These are phyloP conservation scores for Oryzias javanicus DNA, from an alignment of 2,113 vertebrate genomes.

Conservation along the genomic window DNA sequence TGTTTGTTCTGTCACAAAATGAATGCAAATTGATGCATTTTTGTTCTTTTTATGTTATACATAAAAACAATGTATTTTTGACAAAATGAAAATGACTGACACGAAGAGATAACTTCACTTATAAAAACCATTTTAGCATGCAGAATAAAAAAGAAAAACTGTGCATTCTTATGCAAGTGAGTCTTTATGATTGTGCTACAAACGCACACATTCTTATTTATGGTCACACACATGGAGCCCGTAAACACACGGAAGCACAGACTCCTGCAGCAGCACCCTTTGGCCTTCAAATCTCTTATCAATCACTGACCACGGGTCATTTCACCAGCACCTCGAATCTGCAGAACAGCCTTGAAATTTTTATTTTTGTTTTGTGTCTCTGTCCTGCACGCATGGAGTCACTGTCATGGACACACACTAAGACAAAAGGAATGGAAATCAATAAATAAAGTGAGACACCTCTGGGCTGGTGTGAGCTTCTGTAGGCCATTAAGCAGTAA, in stretches of 20 bases:
- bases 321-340: constrained; percentile 35
- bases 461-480: constrained; percentile 52
- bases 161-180: background rate
- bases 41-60: too few species aligned
- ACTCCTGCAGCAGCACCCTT: constrained; percentile 38
- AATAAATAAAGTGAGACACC: constrained; percentile 66
- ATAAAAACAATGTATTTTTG: too few species aligned
- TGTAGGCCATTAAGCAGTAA: constrained; percentile 66
- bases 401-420: constrained; percentile 16
- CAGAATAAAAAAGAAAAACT: too few species aligned
- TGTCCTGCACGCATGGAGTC: constrained; percentile 16
- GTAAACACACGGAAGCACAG: constrained; percentile 4
- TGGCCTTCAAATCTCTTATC: constrained; percentile 53
- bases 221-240: constrained; percentile 8
- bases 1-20: too few species aligned
- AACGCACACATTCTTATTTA: background rate
- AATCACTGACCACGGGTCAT: constrained; percentile 46
- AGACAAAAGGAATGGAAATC: constrained; percentile 61
- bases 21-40: too few species aligned
- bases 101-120: too few species aligned
- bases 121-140: too few species aligned
- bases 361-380: constrained; percentile 38
- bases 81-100: too few species aligned
- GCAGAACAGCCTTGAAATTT: constrained; percentile 48
- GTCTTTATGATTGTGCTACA: background rate